These are phyloP conservation scores for Lynx canadensis DNA, from an alignment of 2,113 vertebrate genomes.

Conservation along the genomic window DNA sequence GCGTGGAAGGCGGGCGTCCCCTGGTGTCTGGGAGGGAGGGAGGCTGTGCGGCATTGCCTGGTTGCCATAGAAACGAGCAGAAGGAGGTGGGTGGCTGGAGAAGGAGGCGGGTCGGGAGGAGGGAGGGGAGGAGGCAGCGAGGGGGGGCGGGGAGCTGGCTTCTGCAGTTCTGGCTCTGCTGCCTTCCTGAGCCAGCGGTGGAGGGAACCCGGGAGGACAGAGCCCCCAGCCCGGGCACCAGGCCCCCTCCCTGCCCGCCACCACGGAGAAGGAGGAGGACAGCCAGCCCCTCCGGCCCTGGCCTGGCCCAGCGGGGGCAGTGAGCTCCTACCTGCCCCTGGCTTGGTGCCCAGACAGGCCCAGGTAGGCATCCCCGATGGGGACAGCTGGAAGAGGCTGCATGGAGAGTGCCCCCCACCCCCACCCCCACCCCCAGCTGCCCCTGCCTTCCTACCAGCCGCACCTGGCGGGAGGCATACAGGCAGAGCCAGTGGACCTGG, in stretches of 20 bases:
- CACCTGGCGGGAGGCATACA: background rate
- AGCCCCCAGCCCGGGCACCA: constrained; percentile 37
- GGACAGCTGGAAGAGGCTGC: background rate
- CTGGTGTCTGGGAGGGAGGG: constrained; percentile 54
- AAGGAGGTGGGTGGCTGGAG: constrained; percentile 79
- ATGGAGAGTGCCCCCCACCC: background rate
- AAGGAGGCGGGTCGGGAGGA: constrained; percentile 59
- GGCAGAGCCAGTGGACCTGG: background rate
- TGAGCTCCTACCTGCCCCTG: background rate
- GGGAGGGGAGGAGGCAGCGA: constrained; percentile 37
- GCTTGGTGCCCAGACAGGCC: constrained; percentile 47
- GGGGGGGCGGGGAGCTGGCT: constrained; percentile 75
- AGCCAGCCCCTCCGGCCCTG: constrained; percentile 1
- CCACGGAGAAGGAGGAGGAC: constrained; percentile 59
- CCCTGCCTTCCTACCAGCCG: background rate
- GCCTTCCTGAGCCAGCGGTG: constrained; percentile 47
- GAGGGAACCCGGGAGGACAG: constrained; percentile 31
- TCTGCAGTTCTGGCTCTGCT: constrained; percentile 75
- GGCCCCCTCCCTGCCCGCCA: constrained; percentile 33
- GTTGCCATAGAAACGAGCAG: constrained; percentile 83
- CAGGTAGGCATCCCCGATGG: constrained; percentile 70
- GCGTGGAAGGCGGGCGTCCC: constrained; percentile 20
- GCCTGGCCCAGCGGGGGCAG: constrained; percentile 38
- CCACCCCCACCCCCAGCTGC: background rate
- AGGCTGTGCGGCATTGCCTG: constrained; percentile 73